Base-by-base conservation (phyloP, 2,888 invertebrate genomes). In the Chloromyia formosa region DNA sequence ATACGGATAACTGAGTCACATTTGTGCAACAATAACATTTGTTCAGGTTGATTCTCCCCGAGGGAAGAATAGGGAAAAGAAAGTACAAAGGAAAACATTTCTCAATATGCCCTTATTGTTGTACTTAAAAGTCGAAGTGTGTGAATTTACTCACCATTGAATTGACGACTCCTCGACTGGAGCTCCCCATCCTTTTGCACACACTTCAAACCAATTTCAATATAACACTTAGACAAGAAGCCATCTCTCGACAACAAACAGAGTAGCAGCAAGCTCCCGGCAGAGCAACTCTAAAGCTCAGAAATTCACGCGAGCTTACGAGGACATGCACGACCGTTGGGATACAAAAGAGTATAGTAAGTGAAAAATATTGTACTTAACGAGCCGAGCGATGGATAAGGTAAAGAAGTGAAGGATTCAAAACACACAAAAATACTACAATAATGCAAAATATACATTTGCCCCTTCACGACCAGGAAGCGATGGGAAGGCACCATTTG, bases 201-300 rank as follows among this genome's bases (percentile, higher is more conserved):
- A 69, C 68, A 69, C 68, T 69, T 54, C 53, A 40, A 62, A 35
- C 53, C 68, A 69, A 69, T 69, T 69, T 54, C 68, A 69, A 69
- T 69, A 53, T 54, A 69, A n/a, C 68, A 62, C 62, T 62, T 62
- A 62, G 62, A 40, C 62, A 62, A 62, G 16, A 42, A 62, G 62
- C 62, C 27, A 62, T 62, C 35, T 35, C 7, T n/a, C 62, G 27
- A n/a, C 40, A 40, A 42, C n/a, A 62, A 23, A 42, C 16, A 62
- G n/a, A 35, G 27, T 35, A 35, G 27, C n/a, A n/a, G n/a, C n/a
- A n/a, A n/a, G n/a, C n/a, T n/a, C n/a, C 4, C n/a, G 35, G 10
- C 61, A 61, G 14, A 7, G n/a, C 14, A 10, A 61, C 60, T 27
- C 3, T 61, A 10, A 7, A n/a, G 60, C 53, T 56, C 22, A 2